Evolutionary conservation across 2,797 vertebrate genomes (phyloP).

Genomic region (Malurus leucopterus): DNA sequence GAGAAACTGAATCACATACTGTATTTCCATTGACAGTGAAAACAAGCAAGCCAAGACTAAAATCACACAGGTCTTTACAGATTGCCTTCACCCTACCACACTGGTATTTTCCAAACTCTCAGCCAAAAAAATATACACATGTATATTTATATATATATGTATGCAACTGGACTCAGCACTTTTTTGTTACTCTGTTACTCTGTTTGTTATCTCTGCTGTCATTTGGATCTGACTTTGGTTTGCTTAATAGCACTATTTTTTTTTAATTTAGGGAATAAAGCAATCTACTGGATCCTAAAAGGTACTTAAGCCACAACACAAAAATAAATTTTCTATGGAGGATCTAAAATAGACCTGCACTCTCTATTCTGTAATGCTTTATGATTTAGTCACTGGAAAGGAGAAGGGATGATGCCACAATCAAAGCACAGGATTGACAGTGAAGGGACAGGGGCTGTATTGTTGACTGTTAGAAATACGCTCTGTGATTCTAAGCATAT

Average conservation of each 20-base stretch:
- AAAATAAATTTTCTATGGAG: not conserved
- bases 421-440: not conserved
- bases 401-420: not conserved
- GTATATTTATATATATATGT: too few species aligned
- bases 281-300: not conserved
- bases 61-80: not conserved
- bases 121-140: not conserved
- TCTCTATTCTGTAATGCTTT: not conserved
- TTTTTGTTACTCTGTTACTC: too few species aligned
- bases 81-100: not conserved
- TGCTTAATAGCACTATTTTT: not conserved
- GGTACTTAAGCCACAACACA: not conserved
- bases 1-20: not conserved
- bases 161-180: too few species aligned
- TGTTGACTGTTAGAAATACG: not conserved
- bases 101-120: constrained; percentile 24
- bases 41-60: not conserved
- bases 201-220: not conserved
- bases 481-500: not conserved
- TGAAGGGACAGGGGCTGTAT: not conserved
- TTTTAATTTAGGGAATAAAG: not conserved
- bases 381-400: not conserved
- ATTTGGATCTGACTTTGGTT: not conserved
- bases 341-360: not conserved
- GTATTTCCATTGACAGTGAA: not conserved